Evolutionary conservation across 2,888 invertebrate species (phyloP).

Genomic region (Liposcelis brunnea): DNA sequence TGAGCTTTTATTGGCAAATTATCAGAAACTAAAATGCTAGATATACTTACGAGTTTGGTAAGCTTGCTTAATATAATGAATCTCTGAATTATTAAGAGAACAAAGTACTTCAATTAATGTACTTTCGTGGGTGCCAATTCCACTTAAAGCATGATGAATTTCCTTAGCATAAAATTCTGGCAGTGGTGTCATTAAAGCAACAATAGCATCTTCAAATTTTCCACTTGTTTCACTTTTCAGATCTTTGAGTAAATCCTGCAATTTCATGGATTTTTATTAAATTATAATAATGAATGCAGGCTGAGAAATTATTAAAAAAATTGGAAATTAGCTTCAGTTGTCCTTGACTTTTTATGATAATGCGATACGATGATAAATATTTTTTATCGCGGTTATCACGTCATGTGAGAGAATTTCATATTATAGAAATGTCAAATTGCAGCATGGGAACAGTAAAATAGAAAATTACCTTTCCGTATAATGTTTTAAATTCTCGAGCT

Average conservation of each 20-base stretch:
- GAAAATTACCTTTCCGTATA: constrained; percentile 66
- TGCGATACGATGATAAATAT: not conserved
- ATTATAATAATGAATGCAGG: not conserved
- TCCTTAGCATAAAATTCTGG: constrained; percentile 72
- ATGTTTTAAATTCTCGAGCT: constrained; percentile 60
- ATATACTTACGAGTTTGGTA: constrained; percentile 57
- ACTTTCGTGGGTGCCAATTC: constrained; percentile 70
- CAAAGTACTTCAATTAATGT: constrained; percentile 78
- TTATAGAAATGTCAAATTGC: not conserved
- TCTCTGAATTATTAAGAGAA: constrained; percentile 70
- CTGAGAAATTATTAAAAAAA: not conserved
- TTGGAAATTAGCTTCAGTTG: no score
- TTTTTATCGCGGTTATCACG: not conserved
- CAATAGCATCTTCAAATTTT: constrained; percentile 64
- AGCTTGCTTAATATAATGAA: constrained; percentile 57
- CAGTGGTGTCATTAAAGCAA: constrained; percentile 71
- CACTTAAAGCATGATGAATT: constrained; percentile 65
- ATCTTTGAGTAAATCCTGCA: constrained; percentile 46
- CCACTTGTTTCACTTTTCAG: constrained; percentile 79
- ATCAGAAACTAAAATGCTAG: constrained; percentile 9
- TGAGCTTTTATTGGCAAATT: constrained; percentile 8
- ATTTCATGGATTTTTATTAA: not conserved
- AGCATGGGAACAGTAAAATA: no score
- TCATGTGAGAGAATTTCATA: not conserved
- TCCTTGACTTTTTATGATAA: not conserved